Evolutionary conservation across 2,888 invertebrate species (phyloP), one percentile per base, ranked within the genome.

Genomic region (Adelphocoris suturalis): DNA sequence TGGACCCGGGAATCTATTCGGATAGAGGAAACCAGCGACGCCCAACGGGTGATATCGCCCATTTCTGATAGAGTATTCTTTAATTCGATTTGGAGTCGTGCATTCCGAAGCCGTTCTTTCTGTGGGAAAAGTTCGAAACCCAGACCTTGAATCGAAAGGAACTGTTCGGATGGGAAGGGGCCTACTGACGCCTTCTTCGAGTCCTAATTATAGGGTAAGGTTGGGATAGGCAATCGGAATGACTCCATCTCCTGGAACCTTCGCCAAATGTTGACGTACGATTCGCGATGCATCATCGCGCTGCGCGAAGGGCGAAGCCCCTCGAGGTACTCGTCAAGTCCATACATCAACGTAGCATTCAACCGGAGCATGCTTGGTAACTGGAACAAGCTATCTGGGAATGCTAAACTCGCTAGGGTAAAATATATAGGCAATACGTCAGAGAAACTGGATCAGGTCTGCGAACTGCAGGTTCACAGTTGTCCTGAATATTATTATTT

Each of bases 271-370:
- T 78, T 46, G 47, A 78, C 78, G 37, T 37, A 78, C 78, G 78
- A 46, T 78, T 47, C 46, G 78, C 78, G 78, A 78, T 78, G 16
- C 16, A 78, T 46, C 78, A 78, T 46, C 46, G 16, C 16, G 47
- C 47, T 68, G 23, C 12, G 68, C 19, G 23, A 23, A 68, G 68
- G 68, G 28, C 28, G 76, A 76, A 76, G 76, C 76, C 76, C 78
- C 78, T 78, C 46, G 19, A 46, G 78, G 46, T 47, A 46, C 78
- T 78, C 78, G 37, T 78, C 46, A 78, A 46, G 78, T 16, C 47
- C 16, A 78, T 78, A 78, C 46, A 78, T 78, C 78, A 78, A 78
- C 46, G 78, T 19, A n/a, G 3, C 19, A 9, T n/a, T 13, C 68
- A 23, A 23, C 78, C 78, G 4, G 78, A 19, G 46, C 9, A 47